Conservation (phyloP, 2,888 invertebrate species). For the Xanthorhoe spadicearia region DNA sequence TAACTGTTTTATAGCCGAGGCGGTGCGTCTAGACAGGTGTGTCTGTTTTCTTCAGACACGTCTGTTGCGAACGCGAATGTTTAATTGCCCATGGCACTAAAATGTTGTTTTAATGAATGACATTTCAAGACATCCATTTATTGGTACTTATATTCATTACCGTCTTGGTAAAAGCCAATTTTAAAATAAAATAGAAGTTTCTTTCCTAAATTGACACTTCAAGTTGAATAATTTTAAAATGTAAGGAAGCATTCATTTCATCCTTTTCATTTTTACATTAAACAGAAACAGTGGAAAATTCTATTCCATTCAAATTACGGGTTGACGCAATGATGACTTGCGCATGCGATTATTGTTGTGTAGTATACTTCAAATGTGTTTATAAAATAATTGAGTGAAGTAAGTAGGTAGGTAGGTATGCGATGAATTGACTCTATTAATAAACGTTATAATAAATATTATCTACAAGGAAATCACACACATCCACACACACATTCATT, state of each 20-base stretch:
- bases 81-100: conserved; percentile 67
- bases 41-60: conserved; percentile 49
- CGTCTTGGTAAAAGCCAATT: conserved; percentile 14
- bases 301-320: neutral
- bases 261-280: neutral
- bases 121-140: conserved; percentile 37
- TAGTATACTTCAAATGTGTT: neutral
- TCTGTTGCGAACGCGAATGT: conserved; percentile 55
- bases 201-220: conserved; percentile 4
- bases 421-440: no score
- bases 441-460: no score
- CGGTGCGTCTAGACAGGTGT: conserved; percentile 53
- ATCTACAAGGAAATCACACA: no score
- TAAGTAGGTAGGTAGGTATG: no score
- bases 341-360: neutral
- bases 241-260: no score
- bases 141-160: conserved; percentile 15
- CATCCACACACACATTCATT: no score
- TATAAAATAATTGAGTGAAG: neutral
- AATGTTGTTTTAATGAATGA: conserved; percentile 62
- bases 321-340: neutral
- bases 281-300: neutral
- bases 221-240: neutral
- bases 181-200: conserved; percentile 8
- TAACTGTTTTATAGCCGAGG: conserved; percentile 49